Base-by-base conservation (phyloP, 2,888 invertebrate genomes). In the Augochlorella aurata region DNA sequence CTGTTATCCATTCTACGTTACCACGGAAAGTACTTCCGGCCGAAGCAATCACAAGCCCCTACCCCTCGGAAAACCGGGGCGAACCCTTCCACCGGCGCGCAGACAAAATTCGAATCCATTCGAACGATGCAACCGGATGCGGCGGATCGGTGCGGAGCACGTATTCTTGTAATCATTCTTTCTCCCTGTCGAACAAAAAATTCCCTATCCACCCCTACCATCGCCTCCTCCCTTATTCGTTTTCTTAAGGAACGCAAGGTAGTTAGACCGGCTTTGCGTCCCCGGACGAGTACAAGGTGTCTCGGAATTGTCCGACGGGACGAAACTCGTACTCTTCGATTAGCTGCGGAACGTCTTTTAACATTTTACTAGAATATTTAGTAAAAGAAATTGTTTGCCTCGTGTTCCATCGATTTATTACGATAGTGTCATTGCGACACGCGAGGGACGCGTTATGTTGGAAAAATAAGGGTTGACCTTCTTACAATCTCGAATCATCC, bases 1-100 rank as follows among this genome's bases (percentile, higher is more conserved):
- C 90, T 89, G 91, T 91, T 91, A 90, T 90, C 90, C 85, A 85
- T 90, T 88, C 87, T 86, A 82, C 85, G 84, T 84, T 84, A 50
- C 85, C 81, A 67, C 79, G 79, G 86, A 88, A 90, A 88, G 88
- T 88, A 88, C 85, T 89, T 88, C 87, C 85, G 82, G 85, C 79
- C 85, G 85, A 86, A 79, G 86, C 88, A 89, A 88, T 88, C 88
- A 89, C 89, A 71, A 76, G 68, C 75, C 74, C 69, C 74, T 38
- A 29, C 66, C 21, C 50, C 52, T 16, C 14, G 14, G 24, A 1
- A 4, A 18, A 38, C 38, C 63, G 73, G 67, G 38, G 38, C 8
- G 10, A n/a, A 5, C n/a, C 65, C 65, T 38, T 1, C 44, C n/a
- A 44, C 44, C 63, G 47, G 14, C 58, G 63, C 72, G 68, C 76